Evolutionary conservation across 2,113 vertebrate species (phyloP).

Genomic region (Oxyruncus cristatus): DNA sequence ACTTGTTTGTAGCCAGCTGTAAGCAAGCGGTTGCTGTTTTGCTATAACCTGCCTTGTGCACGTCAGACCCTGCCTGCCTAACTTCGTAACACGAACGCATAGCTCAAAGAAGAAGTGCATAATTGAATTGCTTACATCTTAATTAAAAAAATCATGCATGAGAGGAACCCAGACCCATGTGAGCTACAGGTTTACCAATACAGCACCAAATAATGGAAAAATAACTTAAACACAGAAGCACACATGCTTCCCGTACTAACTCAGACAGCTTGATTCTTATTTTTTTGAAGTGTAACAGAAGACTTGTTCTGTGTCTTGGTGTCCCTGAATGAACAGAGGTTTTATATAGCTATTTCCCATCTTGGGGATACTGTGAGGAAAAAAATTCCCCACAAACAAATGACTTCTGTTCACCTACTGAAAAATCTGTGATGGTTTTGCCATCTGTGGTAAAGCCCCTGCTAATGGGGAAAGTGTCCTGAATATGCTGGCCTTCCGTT

Average conservation of each 20-base stretch:
- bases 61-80: background rate
- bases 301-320: background rate
- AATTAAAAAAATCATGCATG: background rate
- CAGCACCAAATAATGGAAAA: background rate
- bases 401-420: background rate
- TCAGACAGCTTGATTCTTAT: background rate
- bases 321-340: background rate
- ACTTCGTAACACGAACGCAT: rapidly evolving
- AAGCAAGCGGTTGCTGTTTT: background rate
- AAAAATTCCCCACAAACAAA: background rate
- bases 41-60: background rate
- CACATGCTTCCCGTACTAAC: rapidly evolving
- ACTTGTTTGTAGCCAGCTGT: background rate
- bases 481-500: background rate
- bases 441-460: background rate
- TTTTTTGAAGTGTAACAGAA: background rate
- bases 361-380: background rate
- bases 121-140: background rate
- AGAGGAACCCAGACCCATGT: background rate
- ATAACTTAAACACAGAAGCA: background rate
- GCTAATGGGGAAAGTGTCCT: background rate
- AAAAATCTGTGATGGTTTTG: background rate
- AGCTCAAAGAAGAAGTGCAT: background rate
- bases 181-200: background rate
- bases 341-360: background rate